phyloP scores from a whole-genome alignment of 2,797 vertebrate genomes.

The Coregonus sp. region DNA sequence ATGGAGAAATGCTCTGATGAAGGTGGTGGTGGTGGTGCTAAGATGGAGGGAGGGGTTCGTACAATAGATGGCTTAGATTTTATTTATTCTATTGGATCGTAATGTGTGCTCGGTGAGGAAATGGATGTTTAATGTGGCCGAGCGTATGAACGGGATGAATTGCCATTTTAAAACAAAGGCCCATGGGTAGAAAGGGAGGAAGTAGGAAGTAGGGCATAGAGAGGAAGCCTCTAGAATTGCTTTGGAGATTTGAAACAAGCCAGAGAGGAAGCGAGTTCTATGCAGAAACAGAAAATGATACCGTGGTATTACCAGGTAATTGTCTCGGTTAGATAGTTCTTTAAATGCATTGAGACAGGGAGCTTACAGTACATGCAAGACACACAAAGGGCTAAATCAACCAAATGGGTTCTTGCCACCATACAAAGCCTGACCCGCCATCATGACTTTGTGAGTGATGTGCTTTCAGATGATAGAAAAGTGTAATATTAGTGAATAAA shows the following conservation, averaged over 20 bases:
- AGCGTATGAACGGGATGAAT: slow-evolving; percentile 70
- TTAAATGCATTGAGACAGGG: slow-evolving; percentile 61
- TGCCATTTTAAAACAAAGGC: slow-evolving; percentile 77
- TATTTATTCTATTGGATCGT: slow-evolving; percentile 75
- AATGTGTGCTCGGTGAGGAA: slow-evolving; percentile 69
- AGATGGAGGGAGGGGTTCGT: slow-evolving; percentile 59
- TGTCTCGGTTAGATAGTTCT: slow-evolving; percentile 58
- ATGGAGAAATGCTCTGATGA: slow-evolving; percentile 69
- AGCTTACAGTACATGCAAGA: slow-evolving; percentile 42
- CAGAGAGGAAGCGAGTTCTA: slow-evolving; percentile 68
- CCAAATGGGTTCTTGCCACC: slow-evolving; percentile 44
- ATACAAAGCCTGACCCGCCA: slow-evolving; percentile 58
- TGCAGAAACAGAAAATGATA: slow-evolving; percentile 65
- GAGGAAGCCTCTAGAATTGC: slow-evolving; percentile 62
- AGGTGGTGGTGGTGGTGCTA: slow-evolving; percentile 51
- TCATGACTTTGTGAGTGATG: slow-evolving; percentile 36
- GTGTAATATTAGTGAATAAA: slow-evolving; percentile 50
- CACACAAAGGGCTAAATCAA: slow-evolving; percentile 56
- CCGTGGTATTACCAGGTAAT: slow-evolving; percentile 56
- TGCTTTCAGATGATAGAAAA: slow-evolving; percentile 46
- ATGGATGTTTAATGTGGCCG: slow-evolving; percentile 77
- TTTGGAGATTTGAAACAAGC: slow-evolving; percentile 57
- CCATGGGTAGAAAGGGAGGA: slow-evolving; percentile 45
- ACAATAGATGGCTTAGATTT: slow-evolving; percentile 71
- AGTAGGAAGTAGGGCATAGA: slow-evolving; percentile 64